Percentiles rank a stretch among this genome's conserved stretches.
Conservation (phyloP, 2,888 invertebrate genomes). For the Anodontia alba region DNA sequence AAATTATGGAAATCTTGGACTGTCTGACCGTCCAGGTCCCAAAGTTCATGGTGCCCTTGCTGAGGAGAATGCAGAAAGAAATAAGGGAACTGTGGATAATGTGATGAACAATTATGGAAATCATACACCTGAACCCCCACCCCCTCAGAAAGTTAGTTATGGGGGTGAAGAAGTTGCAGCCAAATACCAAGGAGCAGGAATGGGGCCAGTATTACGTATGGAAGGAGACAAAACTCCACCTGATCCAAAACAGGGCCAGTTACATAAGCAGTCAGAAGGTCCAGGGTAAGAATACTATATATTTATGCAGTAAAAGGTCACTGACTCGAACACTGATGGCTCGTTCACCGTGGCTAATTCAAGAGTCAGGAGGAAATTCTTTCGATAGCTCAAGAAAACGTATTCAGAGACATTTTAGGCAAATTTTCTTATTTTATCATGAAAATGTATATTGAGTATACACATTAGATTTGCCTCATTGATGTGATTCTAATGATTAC, state of each 20-base stretch:
- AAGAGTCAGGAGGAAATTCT: no score
- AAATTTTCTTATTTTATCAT: no score
- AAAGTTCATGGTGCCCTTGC: slow-evolving; percentile 78
- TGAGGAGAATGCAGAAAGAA: slow-evolving; percentile 75
- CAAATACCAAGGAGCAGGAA: slow-evolving; percentile 74
- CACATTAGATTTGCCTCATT: no score
- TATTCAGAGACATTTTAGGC: no score
- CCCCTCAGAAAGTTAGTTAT: slow-evolving; percentile 68
- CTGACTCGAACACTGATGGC: no score
- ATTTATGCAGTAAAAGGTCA: no score
- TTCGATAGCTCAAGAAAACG: no score
- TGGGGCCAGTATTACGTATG: slow-evolving; percentile 78
- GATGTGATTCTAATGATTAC: no score
- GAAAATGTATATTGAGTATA: no score
- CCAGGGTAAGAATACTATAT: slow-evolving; percentile 69
- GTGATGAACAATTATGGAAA: slow-evolving; percentile 73
- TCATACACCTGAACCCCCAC: slow-evolving; percentile 62
- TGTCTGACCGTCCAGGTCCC: slow-evolving; percentile 62
- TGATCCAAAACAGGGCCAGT: slow-evolving; percentile 69
- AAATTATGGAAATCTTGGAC: slow-evolving; percentile 73
- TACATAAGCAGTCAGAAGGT: slow-evolving; percentile 76
- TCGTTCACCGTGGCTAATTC: no score
- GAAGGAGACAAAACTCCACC: slow-evolving; percentile 61
- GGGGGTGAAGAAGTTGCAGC: slow-evolving; percentile 75
- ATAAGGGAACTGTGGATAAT: slow-evolving; percentile 75